Base-by-base conservation (phyloP, 1,140 invertebrate species). In the Formica selysi region DNA sequence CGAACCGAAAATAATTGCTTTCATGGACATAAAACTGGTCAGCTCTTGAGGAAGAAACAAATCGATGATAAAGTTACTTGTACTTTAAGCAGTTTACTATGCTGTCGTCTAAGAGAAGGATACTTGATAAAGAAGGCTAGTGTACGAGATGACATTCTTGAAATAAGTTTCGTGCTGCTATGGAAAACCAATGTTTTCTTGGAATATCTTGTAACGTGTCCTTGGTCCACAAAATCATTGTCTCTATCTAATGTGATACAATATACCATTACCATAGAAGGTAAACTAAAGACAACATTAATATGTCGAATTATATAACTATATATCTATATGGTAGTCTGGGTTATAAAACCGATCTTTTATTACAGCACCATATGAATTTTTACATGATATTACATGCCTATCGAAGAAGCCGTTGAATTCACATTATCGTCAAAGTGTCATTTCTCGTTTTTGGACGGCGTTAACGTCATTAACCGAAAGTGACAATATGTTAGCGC, bases 341-440 rank as follows among this genome's bases (percentile, higher is more conserved):
- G 19, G 19, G 48, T 22, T 48, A 48, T 48, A 11, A 62, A 51
- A 41, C 8, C 59, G 16, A 10, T 36, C 22, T 88, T 90, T 71
- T 87, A 67, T 94, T 93, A 86, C 93, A 96, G 97, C 97, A 3
- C 96, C 97, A 2, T 98, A 98, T 92, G 97, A 98, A 91, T 98
- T 98, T 95, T 94, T 98, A 22, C 97, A 98, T 92, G 97, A 98
- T 91, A 96, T 98, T 26, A 97, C 97, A 1, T 97, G 97, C 92
- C 93, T 96, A 36, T 96, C 96, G 36, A 97, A 97, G 87, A 97
- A 97, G 87, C 96, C 96, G 59, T 95, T 97, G 22, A 96, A 96
- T 88, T 98, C 97, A n/a, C 95, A 96, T 32, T 97, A 97, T 92
- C 95, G 97, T 61, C 96, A 97, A 88, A 96, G 96, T 26, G 96